These are phyloP conservation scores for Empis stercorea DNA, from an alignment of 2,888 invertebrate genomes.

Conservation along the genomic window DNA sequence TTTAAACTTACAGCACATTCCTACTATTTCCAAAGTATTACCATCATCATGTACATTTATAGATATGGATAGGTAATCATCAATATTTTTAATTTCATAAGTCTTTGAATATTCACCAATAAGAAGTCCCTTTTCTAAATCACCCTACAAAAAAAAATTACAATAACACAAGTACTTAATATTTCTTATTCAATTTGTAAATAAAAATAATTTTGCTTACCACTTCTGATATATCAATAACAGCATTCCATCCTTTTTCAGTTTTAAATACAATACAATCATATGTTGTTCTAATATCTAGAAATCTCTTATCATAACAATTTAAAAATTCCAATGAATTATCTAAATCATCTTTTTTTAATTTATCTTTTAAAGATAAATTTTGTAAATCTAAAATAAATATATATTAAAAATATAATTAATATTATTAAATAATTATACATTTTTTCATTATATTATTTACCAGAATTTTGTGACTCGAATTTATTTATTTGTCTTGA, in stretches of 20 bases:
- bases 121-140: conserved; percentile 60
- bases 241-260: conserved; percentile 65
- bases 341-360: conserved; percentile 79
- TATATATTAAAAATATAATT: not conserved
- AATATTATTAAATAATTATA: not conserved
- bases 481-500: conserved; percentile 61
- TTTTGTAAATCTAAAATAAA: conserved; percentile 34
- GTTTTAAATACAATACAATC: conserved; percentile 92
- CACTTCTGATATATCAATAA: conserved; percentile 30
- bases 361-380: conserved; percentile 55
- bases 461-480: conserved; percentile 50
- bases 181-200: not conserved
- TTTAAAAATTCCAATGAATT: conserved; percentile 71
- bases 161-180: conserved; percentile 53
- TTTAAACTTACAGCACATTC: conserved; percentile 71
- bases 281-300: conserved; percentile 75
- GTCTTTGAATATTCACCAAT: conserved; percentile 73
- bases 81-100: conserved; percentile 64
- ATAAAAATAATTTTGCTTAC: conserved; percentile 15
- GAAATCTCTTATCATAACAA: conserved; percentile 73
- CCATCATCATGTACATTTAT: conserved; percentile 88
- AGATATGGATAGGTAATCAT: conserved; percentile 75
- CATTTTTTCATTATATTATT: conserved; percentile 1
- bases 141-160: conserved; percentile 76
- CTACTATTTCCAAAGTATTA: conserved; percentile 81